Base-by-base conservation (phyloP, 2,797 vertebrate genomes). In the Spondyliosoma cantharus region DNA sequence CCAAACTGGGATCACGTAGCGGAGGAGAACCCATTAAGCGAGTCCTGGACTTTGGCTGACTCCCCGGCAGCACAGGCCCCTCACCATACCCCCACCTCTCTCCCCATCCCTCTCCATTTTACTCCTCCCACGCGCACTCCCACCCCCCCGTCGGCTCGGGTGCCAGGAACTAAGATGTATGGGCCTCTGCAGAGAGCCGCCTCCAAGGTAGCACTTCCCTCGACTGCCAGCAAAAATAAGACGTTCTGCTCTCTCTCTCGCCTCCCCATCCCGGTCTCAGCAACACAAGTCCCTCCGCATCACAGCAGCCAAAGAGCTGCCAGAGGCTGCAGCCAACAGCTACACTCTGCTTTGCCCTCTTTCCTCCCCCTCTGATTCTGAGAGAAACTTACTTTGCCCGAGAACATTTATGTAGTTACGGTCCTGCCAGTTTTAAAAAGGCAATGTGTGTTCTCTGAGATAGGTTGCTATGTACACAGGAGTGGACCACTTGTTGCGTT, bases 31-130 rank as follows among this genome's bases (percentile, higher is more conserved):
- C 83, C 85, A 95, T 93, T 91, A 89, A 89, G 80, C 74, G 12
- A 87, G 84, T 71, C 82, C 90, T 95, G 95, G 90, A 94, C 94
- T 95, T 94, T 95, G 95, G 95, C 95, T 96, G 95, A 95, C 94
- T 94, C 93, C 86, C 77, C 80, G 82, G 73, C 79, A 91, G 77
- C 85, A 86, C 80, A 90, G 88, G 81, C 88, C 62, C 82, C 83
- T 85, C 68, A 76, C 69, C 81, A 83, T 75, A 78, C 54, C 70
- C 64, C 20, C 70, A 54, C 46, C 73, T 46, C 48, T 58, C 37
- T 20, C 65, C 74, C 29, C 56, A 4, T 4, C 17, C 17, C 70
- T 9, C 62, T 37, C 46, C n/a, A 52, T 17, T 61, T 49, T 67
- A 85, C 86, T 81, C 85, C 88, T 86, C 87, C 85, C 82, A 87